phyloP scores from a whole-genome alignment of 2,113 vertebrate genomes.

The Oreotrochilus melanogaster region DNA sequence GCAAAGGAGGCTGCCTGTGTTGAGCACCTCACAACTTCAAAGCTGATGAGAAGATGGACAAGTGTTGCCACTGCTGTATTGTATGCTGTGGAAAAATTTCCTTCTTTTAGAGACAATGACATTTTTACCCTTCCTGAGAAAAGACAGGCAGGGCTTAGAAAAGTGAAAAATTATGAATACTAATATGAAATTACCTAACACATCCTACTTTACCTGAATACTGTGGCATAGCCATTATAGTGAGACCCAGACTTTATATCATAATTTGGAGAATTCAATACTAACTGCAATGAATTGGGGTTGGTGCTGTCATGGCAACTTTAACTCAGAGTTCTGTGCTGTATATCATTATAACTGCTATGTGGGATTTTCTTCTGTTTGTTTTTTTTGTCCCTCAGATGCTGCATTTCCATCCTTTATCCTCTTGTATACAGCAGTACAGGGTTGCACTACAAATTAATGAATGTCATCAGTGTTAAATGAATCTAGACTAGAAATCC shows the following conservation, averaged over 20 bases:
- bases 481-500: neutral
- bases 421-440: neutral
- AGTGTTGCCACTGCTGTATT: neutral
- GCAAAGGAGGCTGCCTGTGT: neutral
- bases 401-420: neutral
- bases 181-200: neutral
- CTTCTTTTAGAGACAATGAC: neutral
- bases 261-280: neutral
- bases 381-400: neutral
- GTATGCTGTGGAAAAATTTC: neutral
- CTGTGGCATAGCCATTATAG: neutral
- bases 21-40: neutral
- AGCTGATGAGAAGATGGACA: neutral
- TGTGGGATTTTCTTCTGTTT: neutral
- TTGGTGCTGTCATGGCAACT: conserved; percentile 24
- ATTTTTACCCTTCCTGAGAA: neutral
- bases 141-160: neutral
- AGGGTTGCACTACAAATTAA: neutral
- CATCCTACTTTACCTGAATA: neutral
- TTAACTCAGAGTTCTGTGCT: neutral
- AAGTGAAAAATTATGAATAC: neutral
- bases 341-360: neutral
- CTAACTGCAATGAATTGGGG: neutral
- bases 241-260: neutral
- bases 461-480: neutral